A percentile compares a stretch with the other conserved stretches of the same genome.
Conservation (phyloP, 1,140 invertebrate genomes). For the Hyles euphorbiae region DNA sequence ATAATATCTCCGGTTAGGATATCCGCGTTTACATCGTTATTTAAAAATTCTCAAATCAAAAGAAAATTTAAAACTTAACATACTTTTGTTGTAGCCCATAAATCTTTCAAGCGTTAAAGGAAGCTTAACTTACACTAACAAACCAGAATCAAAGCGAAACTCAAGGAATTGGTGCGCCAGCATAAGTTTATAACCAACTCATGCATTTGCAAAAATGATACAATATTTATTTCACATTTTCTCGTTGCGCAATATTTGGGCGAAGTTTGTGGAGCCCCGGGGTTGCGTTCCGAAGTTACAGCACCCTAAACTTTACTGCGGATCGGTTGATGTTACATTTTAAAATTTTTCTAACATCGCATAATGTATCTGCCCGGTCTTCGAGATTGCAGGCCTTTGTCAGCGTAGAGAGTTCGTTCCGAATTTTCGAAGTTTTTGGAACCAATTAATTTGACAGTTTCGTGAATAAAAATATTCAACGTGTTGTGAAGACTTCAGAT, state of each 20-base stretch:
- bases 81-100: too few relatives aligned
- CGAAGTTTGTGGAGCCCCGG: conserved; percentile 17
- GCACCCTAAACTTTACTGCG: conserved; percentile 14
- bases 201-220: conserved; percentile 20
- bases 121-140: too few relatives aligned
- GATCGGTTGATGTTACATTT: conserved; percentile 3
- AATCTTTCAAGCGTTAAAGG: too few relatives aligned
- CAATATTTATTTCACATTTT: conserved; percentile 23
- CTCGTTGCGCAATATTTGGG: conserved; percentile 5
- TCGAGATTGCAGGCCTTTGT: too few relatives aligned
- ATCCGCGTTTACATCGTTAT: not conserved
- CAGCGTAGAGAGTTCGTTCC: too few relatives aligned
- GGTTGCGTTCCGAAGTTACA: conserved; percentile 15
- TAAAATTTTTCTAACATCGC: too few relatives aligned
- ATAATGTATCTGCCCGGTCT: too few relatives aligned
- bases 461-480: too few relatives aligned
- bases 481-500: too few relatives aligned
- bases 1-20: conserved; percentile 1
- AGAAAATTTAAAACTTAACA: not conserved
- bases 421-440: too few relatives aligned
- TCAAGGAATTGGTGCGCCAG: not conserved
- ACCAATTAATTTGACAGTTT: too few relatives aligned
- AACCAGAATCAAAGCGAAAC: too few relatives aligned
- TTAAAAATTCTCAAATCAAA: not conserved
- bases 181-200: conserved; percentile 21